Evolutionary conservation across 2,113 vertebrate genomes (phyloP).

Genomic region (Nothoprocta pentlandii): DNA sequence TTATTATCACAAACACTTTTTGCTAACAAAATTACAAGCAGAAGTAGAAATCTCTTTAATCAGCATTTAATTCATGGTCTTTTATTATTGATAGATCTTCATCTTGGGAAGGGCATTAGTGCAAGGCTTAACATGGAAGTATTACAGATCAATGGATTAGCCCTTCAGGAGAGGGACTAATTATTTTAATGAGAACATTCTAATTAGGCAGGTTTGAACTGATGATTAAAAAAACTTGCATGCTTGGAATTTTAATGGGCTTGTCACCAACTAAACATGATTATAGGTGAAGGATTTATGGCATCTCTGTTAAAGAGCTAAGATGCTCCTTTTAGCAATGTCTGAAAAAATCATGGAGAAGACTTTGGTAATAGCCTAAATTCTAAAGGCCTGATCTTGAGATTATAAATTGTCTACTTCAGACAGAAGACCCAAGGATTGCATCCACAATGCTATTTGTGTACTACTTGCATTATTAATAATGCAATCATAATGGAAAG

Average conservation of each 20-base stretch:
- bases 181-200: slow-evolving; percentile 65
- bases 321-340: background rate
- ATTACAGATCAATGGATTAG: slow-evolving; percentile 51
- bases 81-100: slow-evolving; percentile 35
- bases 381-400: background rate
- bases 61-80: background rate
- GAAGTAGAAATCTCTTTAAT: slow-evolving; percentile 17
- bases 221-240: slow-evolving; percentile 37
- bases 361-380: background rate
- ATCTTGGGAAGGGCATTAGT: background rate
- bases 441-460: background rate
- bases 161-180: slow-evolving; percentile 45
- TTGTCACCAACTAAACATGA: slow-evolving; percentile 8
- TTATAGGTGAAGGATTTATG: background rate
- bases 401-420: background rate
- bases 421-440: background rate
- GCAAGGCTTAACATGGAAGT: slow-evolving; percentile 18
- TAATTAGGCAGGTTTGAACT: slow-evolving; percentile 58
- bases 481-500: background rate
- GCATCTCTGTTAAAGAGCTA: background rate
- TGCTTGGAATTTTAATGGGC: slow-evolving; percentile 13
- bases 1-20: background rate
- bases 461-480: background rate
- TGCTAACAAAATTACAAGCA: slow-evolving; percentile 13
- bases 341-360: background rate